Base-by-base conservation (phyloP, 2,113 vertebrate genomes). In the Vicugna pacos region DNA sequence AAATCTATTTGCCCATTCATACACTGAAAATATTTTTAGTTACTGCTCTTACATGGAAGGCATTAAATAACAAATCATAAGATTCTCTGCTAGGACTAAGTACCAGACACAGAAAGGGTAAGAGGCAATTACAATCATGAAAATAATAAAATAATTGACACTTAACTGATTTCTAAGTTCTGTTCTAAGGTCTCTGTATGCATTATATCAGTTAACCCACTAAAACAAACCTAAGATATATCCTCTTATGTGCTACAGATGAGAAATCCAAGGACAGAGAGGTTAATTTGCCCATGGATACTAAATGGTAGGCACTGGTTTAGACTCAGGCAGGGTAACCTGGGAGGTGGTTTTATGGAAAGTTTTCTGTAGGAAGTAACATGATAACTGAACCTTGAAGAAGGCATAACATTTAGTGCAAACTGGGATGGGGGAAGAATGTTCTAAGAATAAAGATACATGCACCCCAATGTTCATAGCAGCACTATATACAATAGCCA, bases 161-260 rank as follows among this genome's bases (percentile, higher is more conserved):
- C 52, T 32, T 32, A 70, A 70, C 50, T 93, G 62, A 89, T 67
- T 91, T 95, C 28, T 88, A 84, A 77, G 22, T 91, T 80, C 4
- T 69, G 1, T 81, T 35, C 60, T 84, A 64, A 83, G 6, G 52
- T 93, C 32, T 86, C 90, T 58, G 56, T 42, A 82, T 73, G 4
- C 13, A 52, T 24, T 72, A 1, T 42, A 16, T 50, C 16, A 76
- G 46, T 86, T 64, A 92, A 89, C 22, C 11, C 48, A 64, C 50
- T 35, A 81, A 72, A n/a, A 2, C 48, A 38, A 84, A 70, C 13
- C 14, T 73, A 76, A 72, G 2, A 70, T 70, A 69, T 17, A 72
- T 12, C 1, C 32, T 62, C 12, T 16, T 1, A 86, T 32, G 24
- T 48, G 9, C 46, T 80, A 48, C 6, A 65, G 9, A 54, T 72